These are phyloP conservation scores for Drosophila auraria DNA, from an alignment of 1,140 invertebrate genomes.

Conservation along the genomic window DNA sequence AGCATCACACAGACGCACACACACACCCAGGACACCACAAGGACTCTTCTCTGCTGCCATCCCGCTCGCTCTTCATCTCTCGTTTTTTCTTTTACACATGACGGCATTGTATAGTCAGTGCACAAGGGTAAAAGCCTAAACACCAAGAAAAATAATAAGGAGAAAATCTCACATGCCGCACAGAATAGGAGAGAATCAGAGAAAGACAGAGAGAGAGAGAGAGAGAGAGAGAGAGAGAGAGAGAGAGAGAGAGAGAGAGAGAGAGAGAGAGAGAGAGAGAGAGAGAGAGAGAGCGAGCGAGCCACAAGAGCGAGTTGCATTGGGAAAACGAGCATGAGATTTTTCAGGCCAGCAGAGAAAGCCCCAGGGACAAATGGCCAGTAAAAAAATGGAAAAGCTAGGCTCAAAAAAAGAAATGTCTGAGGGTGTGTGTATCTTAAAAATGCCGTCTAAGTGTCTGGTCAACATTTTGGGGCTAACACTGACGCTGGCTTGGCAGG, in stretches of 20 bases:
- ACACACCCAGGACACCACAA: slow-evolving; percentile 32
- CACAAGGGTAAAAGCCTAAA: slow-evolving; percentile 43
- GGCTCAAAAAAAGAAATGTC: slow-evolving; percentile 10
- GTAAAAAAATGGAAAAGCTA: slow-evolving; percentile 3
- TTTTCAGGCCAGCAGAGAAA: slow-evolving; percentile 26
- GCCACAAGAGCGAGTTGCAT: slow-evolving; percentile 9
- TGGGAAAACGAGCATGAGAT: slow-evolving; percentile 27
- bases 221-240: slow-evolving; percentile 1
- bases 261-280: slow-evolving; percentile 20
- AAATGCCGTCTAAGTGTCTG: slow-evolving; percentile 57
- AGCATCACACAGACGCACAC: slow-evolving; percentile 6
- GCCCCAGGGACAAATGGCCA: slow-evolving; percentile 11
- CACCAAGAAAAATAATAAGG: slow-evolving; percentile 30
- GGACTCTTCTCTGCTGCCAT: slow-evolving; percentile 11
- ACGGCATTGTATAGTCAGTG: slow-evolving; percentile 34
- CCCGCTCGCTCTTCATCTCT: slow-evolving; percentile 8
- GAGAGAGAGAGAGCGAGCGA: slow-evolving; percentile 8
- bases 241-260: neutral
- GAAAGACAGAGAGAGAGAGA: slow-evolving; percentile 24
- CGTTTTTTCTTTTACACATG: slow-evolving; percentile 35
- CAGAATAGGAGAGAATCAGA: slow-evolving; percentile 15
- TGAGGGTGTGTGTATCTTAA: slow-evolving; percentile 19
- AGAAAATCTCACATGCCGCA: slow-evolving; percentile 56
- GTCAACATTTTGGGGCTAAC: slow-evolving; percentile 33
- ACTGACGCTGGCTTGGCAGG: neutral